Conservation (phyloP, 2,888 invertebrate genomes). For the Seladonia tumulorum region DNA sequence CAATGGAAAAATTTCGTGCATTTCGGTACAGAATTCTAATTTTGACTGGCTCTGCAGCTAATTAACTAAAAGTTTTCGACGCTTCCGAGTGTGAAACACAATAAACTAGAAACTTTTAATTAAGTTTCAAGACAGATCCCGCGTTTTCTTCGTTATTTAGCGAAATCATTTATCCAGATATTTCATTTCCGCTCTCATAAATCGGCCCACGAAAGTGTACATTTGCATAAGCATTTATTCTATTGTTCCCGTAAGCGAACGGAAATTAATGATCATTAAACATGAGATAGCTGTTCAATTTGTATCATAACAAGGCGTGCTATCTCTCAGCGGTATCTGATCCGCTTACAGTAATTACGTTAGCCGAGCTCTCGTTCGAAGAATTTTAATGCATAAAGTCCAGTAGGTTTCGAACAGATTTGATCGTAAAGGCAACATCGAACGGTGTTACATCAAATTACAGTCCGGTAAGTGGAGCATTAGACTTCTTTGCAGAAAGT, state of each 20-base stretch:
- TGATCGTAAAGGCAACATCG: no score
- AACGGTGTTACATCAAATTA: no score
- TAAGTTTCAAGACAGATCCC: background rate
- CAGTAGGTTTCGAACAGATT: no score
- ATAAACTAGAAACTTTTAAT: constrained; percentile 2
- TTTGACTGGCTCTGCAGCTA: background rate
- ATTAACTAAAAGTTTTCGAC: background rate
- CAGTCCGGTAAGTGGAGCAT: no score
- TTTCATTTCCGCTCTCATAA: constrained; percentile 6
- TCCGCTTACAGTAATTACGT: background rate
- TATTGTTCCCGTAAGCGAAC: background rate
- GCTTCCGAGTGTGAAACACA: background rate
- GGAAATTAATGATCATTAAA: background rate
- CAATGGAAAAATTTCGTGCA: no score
- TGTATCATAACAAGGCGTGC: background rate
- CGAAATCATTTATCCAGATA: background rate
- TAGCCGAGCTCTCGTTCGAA: background rate
- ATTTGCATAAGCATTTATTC: background rate
- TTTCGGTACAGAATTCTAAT: background rate
- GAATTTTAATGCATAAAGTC: background rate
- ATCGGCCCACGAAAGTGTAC: background rate
- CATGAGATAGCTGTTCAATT: background rate
- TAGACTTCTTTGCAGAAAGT: no score
- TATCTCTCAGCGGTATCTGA: background rate
- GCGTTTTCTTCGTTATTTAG: background rate